Base-by-base conservation (phyloP, 1,140 invertebrate genomes). In the Drosophila ercepeae region DNA sequence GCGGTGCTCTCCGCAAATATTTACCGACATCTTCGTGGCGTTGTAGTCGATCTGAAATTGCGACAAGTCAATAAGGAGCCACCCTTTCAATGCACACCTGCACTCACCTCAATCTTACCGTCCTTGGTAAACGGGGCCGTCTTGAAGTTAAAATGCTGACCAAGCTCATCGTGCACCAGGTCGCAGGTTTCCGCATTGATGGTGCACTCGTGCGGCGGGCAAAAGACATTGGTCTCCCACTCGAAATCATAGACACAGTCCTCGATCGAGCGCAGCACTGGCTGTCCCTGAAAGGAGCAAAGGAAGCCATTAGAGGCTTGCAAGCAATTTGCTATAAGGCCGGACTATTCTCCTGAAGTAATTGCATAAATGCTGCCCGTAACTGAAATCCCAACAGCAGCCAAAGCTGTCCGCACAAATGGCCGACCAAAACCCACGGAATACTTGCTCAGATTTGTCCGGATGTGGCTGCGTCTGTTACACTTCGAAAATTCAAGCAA, bases 211-310 rank as follows among this genome's bases (percentile, higher is more conserved):
- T 91, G 89, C 23, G 79, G 75, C 51, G 78, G 84, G 64, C 93
- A 93, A 57, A 92, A 91, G 51, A 91, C 75, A 60, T 89, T 93
- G 13, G 93, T 93, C 53, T 90, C 88, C 92, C 92, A 93, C 25
- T 91, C 86, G 65, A 93, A 93, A 18, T 61, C 36, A 61, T 93
- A 93, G 41, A 86, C 82, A 75, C 93, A 93, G 51, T 79, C 65
- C 7, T 71, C 92, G 89, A 78, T 83, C 23, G 60, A 65, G 63
- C 89, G 90, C 54, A 92, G 89, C 64, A 83, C 61, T 13, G 92
- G 93, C 41, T 72, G 64, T 27, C 91, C 91, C 92, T 93, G 44
- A 34, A 89, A 63, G 9, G 27, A 27, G 23, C 7, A 72, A 18
- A 34, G 53, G 4, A 34, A 9, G 18, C 42, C 25, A 67, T 54